phyloP scores from a whole-genome alignment of 2,888 invertebrate species.

The Idaea biselata region DNA sequence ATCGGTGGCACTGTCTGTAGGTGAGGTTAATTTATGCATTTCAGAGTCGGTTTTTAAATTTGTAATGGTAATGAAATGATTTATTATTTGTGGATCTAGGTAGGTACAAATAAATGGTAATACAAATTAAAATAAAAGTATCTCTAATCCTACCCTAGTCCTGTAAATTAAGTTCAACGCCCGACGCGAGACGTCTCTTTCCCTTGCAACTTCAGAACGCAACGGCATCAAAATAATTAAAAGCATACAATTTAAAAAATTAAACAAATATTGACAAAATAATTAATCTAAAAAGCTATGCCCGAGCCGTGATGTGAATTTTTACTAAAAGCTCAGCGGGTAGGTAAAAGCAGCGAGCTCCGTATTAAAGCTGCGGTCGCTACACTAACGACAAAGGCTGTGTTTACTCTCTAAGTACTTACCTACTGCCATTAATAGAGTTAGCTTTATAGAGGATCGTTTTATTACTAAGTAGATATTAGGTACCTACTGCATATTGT shows the following conservation, averaged over 20 bases:
- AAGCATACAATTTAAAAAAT: not conserved
- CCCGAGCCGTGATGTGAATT: constrained; percentile 21
- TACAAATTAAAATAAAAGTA: too few species aligned
- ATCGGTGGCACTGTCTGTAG: too few species aligned
- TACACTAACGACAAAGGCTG: not conserved
- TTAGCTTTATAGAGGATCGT: not conserved
- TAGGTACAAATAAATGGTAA: too few species aligned
- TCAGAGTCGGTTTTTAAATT: too few species aligned
- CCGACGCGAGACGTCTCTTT: too few species aligned
- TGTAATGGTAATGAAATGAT: too few species aligned
- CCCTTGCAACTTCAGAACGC: too few species aligned
- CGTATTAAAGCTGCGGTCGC: constrained; percentile 41
- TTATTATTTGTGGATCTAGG: too few species aligned
- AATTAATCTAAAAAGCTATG: constrained; percentile 26
- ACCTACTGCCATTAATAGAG: not conserved
- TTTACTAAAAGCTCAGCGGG: constrained; percentile 47
- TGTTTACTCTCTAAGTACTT: not conserved
- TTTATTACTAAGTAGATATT: not conserved
- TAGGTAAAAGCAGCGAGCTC: constrained; percentile 40
- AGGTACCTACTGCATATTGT: too few species aligned
- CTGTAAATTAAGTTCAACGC: too few species aligned
- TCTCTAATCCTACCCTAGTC: too few species aligned
- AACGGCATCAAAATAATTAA: not conserved
- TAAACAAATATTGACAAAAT: constrained; percentile 12
- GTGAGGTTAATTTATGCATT: too few species aligned